Evolutionary conservation across 2,797 vertebrate species (phyloP), one percentile per base, ranked within the genome.

Genomic region (Hafferia zeledoni): DNA sequence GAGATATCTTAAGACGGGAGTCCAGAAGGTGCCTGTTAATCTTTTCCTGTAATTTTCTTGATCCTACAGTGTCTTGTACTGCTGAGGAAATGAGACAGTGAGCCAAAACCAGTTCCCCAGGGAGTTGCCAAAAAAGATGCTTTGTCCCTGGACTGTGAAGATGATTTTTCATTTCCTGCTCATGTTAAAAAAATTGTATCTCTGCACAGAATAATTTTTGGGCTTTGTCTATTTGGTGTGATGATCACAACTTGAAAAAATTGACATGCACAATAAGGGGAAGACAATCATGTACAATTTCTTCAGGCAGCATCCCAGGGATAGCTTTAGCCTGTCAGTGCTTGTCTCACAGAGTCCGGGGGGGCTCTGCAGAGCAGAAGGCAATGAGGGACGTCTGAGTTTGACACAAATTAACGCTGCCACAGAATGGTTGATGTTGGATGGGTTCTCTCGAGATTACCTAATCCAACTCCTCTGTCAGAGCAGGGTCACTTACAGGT

Each of bases 31-130:
- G 63, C 49, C 53, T 92, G 90, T 16, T 95, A 95, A 96, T 95
- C 86, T 96, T 95, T 95, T 96, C 94, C 94, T 93, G 86, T 94
- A 93, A 89, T 93, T 95, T 92, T 83, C 86, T 86, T 94, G 81
- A 89, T 95, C 88, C 94, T 87, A 67, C 63, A 53, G 80, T 55
- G 70, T 71, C 57, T 94, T 84, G 59, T 79, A 67, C 70, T 77
- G 88, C 83, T 89, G 86, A 94, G 93, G 68, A 96, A 96, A 93
- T 3, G 3, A 93, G 86, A 92, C 5, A 68, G 56, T 75, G 71
- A 89, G 81, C 83, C 96, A 95, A 95, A 95, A 61, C 24, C 44
- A 75, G 67, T 31, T 93, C 71, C 56, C 64, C 18, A 80, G 81
- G 30, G 65, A 82, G 67, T 28, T 90, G 81, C 81, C 83, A 93